phyloP scores from a whole-genome alignment of 1,140 invertebrate genomes.

The Drosophila sucinea region DNA sequence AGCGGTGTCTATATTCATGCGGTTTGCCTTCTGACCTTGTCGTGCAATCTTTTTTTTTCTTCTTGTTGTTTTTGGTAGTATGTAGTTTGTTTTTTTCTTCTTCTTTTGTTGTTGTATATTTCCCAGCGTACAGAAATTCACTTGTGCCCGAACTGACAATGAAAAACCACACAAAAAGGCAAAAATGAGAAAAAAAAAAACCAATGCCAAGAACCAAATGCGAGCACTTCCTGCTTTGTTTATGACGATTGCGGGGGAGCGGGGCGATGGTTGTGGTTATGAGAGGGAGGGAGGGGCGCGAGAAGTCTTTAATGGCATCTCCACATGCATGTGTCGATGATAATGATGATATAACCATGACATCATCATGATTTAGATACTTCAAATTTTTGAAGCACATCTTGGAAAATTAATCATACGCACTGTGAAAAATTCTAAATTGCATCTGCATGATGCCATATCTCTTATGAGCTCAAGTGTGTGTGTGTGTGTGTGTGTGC shows the following conservation, averaged over 20 bases:
- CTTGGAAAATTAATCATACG: constrained; percentile 47
- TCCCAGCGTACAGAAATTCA: constrained; percentile 28
- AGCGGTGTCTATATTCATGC: constrained; percentile 35
- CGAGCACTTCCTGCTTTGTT: constrained; percentile 52
- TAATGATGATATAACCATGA: constrained; percentile 2
- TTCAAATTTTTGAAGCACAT: background rate
- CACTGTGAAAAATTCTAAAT: constrained; percentile 27
- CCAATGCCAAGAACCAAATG: constrained; percentile 43
- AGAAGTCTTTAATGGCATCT: constrained; percentile 28
- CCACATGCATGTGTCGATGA: constrained; percentile 29
- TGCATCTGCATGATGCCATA: constrained; percentile 13
- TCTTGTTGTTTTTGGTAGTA: background rate
- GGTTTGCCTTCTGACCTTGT: constrained; percentile 67
- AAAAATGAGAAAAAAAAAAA: constrained; percentile 23
- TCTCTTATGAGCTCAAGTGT: constrained; percentile 28
- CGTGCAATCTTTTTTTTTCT: constrained; percentile 46
- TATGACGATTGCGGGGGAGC: constrained; percentile 1
- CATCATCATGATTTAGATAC: constrained; percentile 6
- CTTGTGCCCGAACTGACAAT: constrained; percentile 49
- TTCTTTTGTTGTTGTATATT: constrained; percentile 18
- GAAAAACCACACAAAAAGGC: constrained; percentile 57
- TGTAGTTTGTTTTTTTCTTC: constrained; percentile 18
- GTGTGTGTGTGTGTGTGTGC: constrained; percentile 45
- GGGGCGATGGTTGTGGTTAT: too few relatives aligned
- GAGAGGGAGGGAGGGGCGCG: too few relatives aligned